phyloP scores from a whole-genome alignment of 2,113 vertebrate genomes.

The Conger conger region DNA sequence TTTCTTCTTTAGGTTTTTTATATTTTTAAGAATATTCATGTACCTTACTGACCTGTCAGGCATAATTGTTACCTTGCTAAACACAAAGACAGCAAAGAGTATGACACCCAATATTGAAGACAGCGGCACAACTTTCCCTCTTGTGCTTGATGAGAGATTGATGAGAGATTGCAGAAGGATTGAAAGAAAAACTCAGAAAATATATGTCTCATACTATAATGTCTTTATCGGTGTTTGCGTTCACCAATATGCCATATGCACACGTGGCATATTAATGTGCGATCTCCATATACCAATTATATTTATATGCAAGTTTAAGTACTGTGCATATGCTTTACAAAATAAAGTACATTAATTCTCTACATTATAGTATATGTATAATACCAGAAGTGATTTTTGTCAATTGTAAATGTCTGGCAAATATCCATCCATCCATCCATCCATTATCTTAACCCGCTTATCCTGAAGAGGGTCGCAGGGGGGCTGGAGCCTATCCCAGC shows the following conservation, averaged over 20 bases:
- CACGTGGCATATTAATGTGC: too few species aligned
- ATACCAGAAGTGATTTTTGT: background rate
- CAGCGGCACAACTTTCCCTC: background rate
- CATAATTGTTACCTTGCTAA: too few species aligned
- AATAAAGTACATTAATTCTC: background rate
- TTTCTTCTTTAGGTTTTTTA: slow-evolving; percentile 9
- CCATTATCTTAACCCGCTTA: too few species aligned
- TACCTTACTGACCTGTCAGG: background rate
- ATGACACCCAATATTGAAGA: background rate
- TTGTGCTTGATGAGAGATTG: background rate
- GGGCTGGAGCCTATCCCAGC: too few species aligned
- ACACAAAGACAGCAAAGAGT: background rate
- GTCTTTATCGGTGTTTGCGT: background rate
- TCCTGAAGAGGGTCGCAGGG: too few species aligned
- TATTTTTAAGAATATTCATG: background rate
- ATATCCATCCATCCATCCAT: too few species aligned
- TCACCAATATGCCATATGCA: too few species aligned
- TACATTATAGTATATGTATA: background rate
- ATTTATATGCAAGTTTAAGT: background rate
- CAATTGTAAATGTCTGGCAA: background rate
- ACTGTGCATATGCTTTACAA: background rate
- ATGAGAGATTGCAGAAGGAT: background rate
- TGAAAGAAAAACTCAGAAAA: too few species aligned
- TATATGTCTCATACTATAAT: background rate
- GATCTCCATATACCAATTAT: background rate